A percentile compares a stretch with the other conserved stretches of the same genome.
Evolutionary conservation across 2,888 invertebrate species (phyloP).

Genomic region (Alloplasta piceator): DNA sequence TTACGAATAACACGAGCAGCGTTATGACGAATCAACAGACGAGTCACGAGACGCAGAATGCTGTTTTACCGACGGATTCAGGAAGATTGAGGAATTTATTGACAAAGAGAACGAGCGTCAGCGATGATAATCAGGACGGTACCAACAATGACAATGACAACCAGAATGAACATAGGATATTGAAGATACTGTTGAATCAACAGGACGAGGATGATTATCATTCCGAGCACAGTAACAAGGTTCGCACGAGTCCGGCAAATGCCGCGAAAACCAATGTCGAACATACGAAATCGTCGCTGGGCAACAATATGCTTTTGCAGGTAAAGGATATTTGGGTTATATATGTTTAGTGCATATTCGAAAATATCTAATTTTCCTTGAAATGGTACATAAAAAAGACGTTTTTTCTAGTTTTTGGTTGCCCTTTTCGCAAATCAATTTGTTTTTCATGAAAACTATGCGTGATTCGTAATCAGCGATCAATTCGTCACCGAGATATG

Average conservation of each 20-base stretch:
- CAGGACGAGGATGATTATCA: slow-evolving; percentile 87
- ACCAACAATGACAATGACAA: slow-evolving; percentile 78
- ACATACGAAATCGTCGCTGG: slow-evolving; percentile 82
- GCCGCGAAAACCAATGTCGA: slow-evolving; percentile 78
- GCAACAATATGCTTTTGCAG: slow-evolving; percentile 88
- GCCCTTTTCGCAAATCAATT: too few relatives aligned
- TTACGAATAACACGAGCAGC: slow-evolving; percentile 14
- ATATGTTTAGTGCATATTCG: too few relatives aligned
- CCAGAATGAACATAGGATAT: slow-evolving; percentile 84
- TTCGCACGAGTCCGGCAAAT: slow-evolving; percentile 81
- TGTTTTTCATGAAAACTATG: too few relatives aligned
- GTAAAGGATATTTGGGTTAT: slow-evolving; percentile 83
- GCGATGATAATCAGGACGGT: slow-evolving; percentile 76
- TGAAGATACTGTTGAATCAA: slow-evolving; percentile 87
- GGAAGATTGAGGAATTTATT: slow-evolving; percentile 84
- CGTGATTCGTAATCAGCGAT: too few relatives aligned
- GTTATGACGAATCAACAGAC: slow-evolving; percentile 4
- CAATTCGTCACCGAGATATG: too few relatives aligned
- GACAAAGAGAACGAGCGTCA: slow-evolving; percentile 80
- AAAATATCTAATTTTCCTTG: too few relatives aligned
- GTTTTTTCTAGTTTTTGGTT: too few relatives aligned
- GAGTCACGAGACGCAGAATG: slow-evolving; percentile 70
- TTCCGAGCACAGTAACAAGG: slow-evolving; percentile 83
- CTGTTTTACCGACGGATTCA: slow-evolving; percentile 81
- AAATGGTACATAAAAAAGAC: too few relatives aligned